phyloP scores from a whole-genome alignment of 2,888 invertebrate species.

The Parnassius mnemosyne region DNA sequence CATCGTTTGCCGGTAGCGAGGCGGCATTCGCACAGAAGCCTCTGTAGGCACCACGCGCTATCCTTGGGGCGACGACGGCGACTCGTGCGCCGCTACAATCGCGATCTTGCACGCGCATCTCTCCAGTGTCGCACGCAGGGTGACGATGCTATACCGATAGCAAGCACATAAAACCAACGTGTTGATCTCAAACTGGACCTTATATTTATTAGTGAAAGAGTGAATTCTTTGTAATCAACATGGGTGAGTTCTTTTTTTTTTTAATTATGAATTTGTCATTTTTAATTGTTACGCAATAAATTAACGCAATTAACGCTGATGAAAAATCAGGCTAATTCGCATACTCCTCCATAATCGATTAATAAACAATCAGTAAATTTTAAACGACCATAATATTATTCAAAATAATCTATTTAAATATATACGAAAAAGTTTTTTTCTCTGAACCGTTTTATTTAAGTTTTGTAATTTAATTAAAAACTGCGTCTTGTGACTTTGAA shows the following conservation, averaged over 20 bases:
- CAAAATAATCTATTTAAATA: slow-evolving; percentile 4
- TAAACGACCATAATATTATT: too few species aligned
- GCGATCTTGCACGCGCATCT: slow-evolving; percentile 43
- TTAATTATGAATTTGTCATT: not conserved
- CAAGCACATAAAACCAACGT: slow-evolving; percentile 52
- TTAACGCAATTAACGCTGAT: slow-evolving; percentile 13
- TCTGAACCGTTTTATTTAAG: too few species aligned
- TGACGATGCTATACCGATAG: slow-evolving; percentile 71
- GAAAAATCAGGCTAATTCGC: slow-evolving; percentile 8
- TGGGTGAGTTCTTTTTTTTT: slow-evolving; percentile 52
- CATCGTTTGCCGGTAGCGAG: slow-evolving; percentile 51
- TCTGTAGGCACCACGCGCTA: slow-evolving; percentile 71
- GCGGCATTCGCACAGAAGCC: slow-evolving; percentile 76
- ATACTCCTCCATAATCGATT: slow-evolving; percentile 7
- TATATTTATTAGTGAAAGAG: slow-evolving; percentile 59
- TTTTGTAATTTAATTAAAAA: too few species aligned
- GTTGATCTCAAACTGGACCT: slow-evolving; percentile 66
- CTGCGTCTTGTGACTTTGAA: not conserved
- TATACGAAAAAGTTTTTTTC: not conserved
- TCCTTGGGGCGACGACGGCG: slow-evolving; percentile 57
- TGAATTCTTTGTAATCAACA: slow-evolving; percentile 56
- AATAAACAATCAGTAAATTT: not conserved
- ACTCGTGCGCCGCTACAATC: slow-evolving; percentile 25
- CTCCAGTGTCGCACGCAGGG: slow-evolving; percentile 50
- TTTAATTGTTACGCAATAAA: slow-evolving; percentile 6